Evolutionary conservation across 2,888 invertebrate species (phyloP).

Genomic region (Pseudanteris insignis): DNA sequence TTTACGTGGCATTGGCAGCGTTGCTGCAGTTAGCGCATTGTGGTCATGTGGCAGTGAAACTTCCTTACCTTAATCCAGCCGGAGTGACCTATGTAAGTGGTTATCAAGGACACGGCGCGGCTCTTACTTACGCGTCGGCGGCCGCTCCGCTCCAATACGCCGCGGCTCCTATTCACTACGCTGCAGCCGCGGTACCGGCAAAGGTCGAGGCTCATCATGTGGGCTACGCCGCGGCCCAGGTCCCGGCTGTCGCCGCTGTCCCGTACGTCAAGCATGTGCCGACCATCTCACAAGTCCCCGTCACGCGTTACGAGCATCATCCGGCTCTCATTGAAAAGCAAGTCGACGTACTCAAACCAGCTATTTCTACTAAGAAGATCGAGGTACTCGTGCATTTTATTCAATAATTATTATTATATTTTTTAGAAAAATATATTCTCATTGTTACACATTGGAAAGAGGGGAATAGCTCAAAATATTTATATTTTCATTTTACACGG

Average conservation of each 20-base stretch:
- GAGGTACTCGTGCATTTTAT: slow-evolving; percentile 60
- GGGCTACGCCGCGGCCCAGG: slow-evolving; percentile 59
- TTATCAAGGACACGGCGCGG: slow-evolving; percentile 53
- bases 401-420: too few relatives aligned
- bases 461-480: too few relatives aligned
- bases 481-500: too few relatives aligned
- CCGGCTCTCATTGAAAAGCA: slow-evolving; percentile 69
- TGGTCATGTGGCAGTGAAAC: slow-evolving; percentile 61
- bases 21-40: slow-evolving; percentile 57
- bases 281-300: slow-evolving; percentile 68
- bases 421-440: too few relatives aligned
- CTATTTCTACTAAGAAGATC: slow-evolving; percentile 70
- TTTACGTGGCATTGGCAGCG: slow-evolving; percentile 55
- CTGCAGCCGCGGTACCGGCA: slow-evolving; percentile 49
- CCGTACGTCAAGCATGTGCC: slow-evolving; percentile 65
- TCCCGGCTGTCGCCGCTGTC: slow-evolving; percentile 58
- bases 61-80: slow-evolving; percentile 69
- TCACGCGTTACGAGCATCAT: slow-evolving; percentile 67
- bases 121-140: slow-evolving; percentile 48
- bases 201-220: slow-evolving; percentile 56
- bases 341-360: slow-evolving; percentile 71
- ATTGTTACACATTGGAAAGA: too few relatives aligned
- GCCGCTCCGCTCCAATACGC: slow-evolving; percentile 39
- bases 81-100: slow-evolving; percentile 68
- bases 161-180: slow-evolving; percentile 47